Evolutionary conservation across 2,113 vertebrate genomes (phyloP), one percentile per base, ranked within the genome.

Genomic region (Columbina picui): DNA sequence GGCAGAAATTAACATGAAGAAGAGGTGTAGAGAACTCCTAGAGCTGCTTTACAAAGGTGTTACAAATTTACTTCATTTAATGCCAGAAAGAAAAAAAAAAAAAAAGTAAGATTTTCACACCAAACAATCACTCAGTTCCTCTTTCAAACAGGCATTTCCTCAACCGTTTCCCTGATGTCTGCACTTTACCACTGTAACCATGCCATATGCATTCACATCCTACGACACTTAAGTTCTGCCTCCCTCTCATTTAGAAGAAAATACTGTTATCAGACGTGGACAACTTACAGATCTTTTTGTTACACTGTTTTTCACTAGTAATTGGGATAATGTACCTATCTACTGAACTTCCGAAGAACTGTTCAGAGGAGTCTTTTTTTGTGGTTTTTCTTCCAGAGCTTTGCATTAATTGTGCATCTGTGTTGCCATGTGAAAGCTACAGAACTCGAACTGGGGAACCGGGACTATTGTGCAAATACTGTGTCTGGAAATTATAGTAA

Each of bases 401-500:
- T 73, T 59, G 14, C 14, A 18, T 52, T 61, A 84, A 16, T 30
- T 71, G 6, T 32, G 6, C 67, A 27, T 45, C 49, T 50, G 26
- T 14, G 25, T 23, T 71, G 25, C n/a, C 27, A 7, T 15, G 16
- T 84, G 67, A 78, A 95, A 82, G 29, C 21, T 78, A 26, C 21
- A 36, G 52, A 21, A 36, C 13, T 77, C 12, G 2, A 30, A 76
- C 0, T 56, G 34, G 20, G 38, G 3, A 65, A 60, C 41, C 15
- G 64, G 39, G 49, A 82, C 36, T 81, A 36, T 12, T 65, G 36
- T 49, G 78, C 1, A 1, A 68, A 76, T 50, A 26, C 14, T 43
- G 36, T 7, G 20, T 61, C 84, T 95, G 87, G 69, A 96, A 92
- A 70, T 53, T 12, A 86, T 95, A 75, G 57, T 60, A 89, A 53